Conservation (phyloP, 2,113 vertebrate species). For the Melospiza melodia region DNA sequence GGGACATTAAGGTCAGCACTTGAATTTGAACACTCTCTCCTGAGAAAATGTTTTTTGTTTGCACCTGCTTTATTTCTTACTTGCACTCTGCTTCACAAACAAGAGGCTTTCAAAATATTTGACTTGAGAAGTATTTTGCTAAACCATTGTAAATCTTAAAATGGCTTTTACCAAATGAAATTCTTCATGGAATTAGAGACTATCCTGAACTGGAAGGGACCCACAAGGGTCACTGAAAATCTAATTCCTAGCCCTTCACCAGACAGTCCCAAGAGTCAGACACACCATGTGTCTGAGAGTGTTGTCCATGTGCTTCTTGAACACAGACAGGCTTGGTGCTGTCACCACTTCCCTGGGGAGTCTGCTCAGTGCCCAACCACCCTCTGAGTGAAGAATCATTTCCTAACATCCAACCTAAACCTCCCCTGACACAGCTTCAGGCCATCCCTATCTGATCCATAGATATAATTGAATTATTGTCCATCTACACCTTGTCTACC, state of each 20-base stretch:
- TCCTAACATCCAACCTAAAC: background rate
- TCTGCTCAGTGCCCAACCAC: background rate
- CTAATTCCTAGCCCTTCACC: background rate
- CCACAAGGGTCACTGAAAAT: background rate
- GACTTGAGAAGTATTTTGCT: background rate
- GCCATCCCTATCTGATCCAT: background rate
- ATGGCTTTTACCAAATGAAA: background rate
- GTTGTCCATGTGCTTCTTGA: background rate
- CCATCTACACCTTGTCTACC: background rate
- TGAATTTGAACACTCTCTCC: background rate
- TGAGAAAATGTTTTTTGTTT: background rate
- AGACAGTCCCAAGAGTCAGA: background rate
- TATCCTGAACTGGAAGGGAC: background rate
- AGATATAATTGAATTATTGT: background rate
- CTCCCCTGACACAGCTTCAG: background rate
- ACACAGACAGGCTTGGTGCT: background rate
- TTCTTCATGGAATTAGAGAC: background rate
- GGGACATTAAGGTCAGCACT: background rate
- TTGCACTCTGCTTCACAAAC: background rate
- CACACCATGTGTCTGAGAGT: background rate
- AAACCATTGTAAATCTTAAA: background rate
- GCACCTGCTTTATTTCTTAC: background rate
- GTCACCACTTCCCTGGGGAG: background rate
- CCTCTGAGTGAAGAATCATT: background rate
- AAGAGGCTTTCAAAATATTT: conserved; percentile 10